A percentile compares a stretch with the other conserved stretches of the same genome.
phyloP scores from a whole-genome alignment of 2,113 vertebrate genomes.

The Cichladusa arquata region DNA sequence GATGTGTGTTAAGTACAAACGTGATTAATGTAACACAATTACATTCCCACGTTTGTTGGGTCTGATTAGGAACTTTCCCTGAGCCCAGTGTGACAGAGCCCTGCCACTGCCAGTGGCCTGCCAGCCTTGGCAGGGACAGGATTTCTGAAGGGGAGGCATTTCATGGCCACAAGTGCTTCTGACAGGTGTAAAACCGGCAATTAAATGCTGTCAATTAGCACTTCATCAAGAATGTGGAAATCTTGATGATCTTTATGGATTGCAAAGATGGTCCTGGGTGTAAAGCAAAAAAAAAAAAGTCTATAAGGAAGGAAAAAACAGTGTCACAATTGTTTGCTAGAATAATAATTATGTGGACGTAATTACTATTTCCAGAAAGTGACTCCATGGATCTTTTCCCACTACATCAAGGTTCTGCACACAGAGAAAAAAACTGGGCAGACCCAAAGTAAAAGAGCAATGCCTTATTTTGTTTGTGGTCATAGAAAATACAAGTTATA shows the following conservation, averaged over 20 bases:
- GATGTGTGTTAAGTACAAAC: conserved; percentile 72
- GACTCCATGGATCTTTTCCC: not conserved
- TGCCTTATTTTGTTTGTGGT: not conserved
- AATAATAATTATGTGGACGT: not conserved
- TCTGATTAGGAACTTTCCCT: conserved; percentile 52
- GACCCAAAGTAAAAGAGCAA: not conserved
- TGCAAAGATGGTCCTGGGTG: not conserved
- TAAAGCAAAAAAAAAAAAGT: not conserved
- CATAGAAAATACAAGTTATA: not conserved
- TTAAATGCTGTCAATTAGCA: not conserved
- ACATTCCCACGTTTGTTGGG: conserved; percentile 65
- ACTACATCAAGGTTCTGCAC: not conserved
- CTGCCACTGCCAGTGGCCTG: not conserved
- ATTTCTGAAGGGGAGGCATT: not conserved
- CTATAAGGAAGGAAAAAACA: not conserved
- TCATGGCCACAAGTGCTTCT: not conserved
- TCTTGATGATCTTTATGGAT: not conserved
- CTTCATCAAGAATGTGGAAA: not conserved
- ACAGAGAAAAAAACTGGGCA: not conserved
- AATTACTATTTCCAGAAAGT: not conserved
- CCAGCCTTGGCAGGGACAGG: not conserved
- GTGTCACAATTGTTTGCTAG: not conserved
- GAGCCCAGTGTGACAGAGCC: not conserved
- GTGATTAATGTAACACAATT: conserved; percentile 83
- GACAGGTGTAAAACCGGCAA: not conserved